Evolutionary conservation across 1,140 invertebrate species (phyloP), one percentile per base, ranked within the genome.

Genomic region (Nilaparvata lugens): DNA sequence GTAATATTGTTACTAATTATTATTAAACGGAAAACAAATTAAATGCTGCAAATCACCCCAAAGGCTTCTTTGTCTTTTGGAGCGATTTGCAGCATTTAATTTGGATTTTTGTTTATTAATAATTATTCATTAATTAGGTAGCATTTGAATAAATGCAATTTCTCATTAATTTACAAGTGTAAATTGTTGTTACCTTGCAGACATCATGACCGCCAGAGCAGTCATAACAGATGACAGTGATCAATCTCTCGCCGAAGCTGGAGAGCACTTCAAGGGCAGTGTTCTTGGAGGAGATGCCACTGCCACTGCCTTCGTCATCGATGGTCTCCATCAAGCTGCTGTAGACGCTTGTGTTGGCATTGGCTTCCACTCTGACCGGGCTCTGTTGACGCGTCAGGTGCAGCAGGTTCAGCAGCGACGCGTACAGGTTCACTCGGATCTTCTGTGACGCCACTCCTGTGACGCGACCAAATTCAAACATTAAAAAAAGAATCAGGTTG

Each of bases 141-240:
- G 28, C 28, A 28, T 28, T 4, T 4, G 3, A 28, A 28, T 28
- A 28, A 28, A n/a, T n/a, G n/a, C n/a, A n/a, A n/a, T n/a, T n/a
- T n/a, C n/a, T n/a, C n/a, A n/a, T n/a, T n/a, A n/a, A n/a, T n/a
- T n/a, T n/a, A n/a, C n/a, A n/a, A 28, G 25, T 28, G 25, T 4
- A 28, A 4, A 28, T 45, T 3, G 3, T 11, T 19, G 19, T 68
- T 64, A 81, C 78, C 69, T 91, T 86, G 68, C 89, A 92, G 18
- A 95, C 84, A 68, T 95, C 89, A 70, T 94, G 90, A 0, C 90
- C 89, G 13, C 87, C 87, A 7, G 90, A 88, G 60, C 87, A 90
- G 75, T 95, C 93, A 58, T 87, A 81, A 67, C 89, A 91, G 24
- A 95, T 75, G 25, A 90, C 83, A 65, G 90, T 85, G 70, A 93